Evolutionary conservation across 2,113 vertebrate species (phyloP), one percentile per base, ranked within the genome.

Genomic region (Aplodontia rufa): DNA sequence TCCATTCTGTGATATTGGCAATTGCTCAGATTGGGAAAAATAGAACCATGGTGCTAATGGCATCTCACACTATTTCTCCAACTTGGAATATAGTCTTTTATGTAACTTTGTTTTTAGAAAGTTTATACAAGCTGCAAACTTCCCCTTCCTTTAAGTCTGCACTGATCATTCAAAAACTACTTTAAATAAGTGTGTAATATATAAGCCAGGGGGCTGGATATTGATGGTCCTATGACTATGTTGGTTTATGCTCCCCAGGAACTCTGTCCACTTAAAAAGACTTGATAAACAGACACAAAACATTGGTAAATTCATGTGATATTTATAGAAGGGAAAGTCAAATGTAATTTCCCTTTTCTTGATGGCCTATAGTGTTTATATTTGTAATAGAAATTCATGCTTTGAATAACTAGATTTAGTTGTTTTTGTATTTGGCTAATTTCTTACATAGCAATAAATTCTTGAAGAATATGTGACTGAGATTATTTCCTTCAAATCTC

Each of bases 401-500:
- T 35, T 89, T 91, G 20, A 8, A 20, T 81, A 32, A 64, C 28
- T 71, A 75, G 26, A 53, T 76, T 89, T 37, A 89, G 17, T 55
- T 90, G 28, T 55, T 90, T 79, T 40, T 85, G 6, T 84, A 30
- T 91, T 87, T 68, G n/a, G 17, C 35, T 80, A 9, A 75, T 88
- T 88, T 94, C 58, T 92, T 76, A 5, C 37, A 32, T 71, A 64
- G 28, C 7, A 62, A 17, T 76, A 82, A 42, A 86, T 72, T 94
- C 35, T 16, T 49, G 3, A 60, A 81, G 5, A 87, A 3, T 16
- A 62, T 93, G 45, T 49, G 35, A 80, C 7, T 93, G 40, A 79
- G 66, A 80, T 75, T 69, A 3, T 93, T 95, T 69, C 14, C 53
- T 88, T 93, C 60, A 84, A 83, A 62, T 66, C 35, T 87, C 49